phyloP scores from a whole-genome alignment of 1,140 invertebrate genomes.

The Dendrolimus kikuchii region DNA sequence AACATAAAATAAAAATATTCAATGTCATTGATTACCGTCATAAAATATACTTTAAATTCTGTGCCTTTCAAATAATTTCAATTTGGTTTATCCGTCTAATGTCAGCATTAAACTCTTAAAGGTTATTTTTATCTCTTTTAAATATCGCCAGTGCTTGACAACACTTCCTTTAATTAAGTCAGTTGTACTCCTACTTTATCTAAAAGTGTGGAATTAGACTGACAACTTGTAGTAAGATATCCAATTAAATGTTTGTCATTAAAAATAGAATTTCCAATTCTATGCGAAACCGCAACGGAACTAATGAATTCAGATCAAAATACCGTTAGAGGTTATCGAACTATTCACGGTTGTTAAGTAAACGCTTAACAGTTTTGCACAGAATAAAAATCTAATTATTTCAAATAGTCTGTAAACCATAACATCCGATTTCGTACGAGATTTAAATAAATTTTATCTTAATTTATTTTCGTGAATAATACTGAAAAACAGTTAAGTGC shows the following conservation, averaged over 20 bases:
- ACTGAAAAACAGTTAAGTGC: not conserved
- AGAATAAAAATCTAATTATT: constrained; percentile 10
- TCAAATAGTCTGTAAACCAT: constrained; percentile 6
- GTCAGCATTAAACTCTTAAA: no score
- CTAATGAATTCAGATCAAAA: constrained; percentile 45
- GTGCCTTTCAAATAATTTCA: no score
- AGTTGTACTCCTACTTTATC: no score
- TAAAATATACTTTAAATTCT: not conserved
- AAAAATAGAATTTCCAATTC: constrained; percentile 3
- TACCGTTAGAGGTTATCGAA: constrained; percentile 59
- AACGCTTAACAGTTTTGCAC: constrained; percentile 27
- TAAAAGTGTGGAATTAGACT: no score
- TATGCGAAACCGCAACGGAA: constrained; percentile 6
- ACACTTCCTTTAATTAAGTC: no score
- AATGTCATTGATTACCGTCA: not conserved
- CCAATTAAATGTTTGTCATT: not conserved
- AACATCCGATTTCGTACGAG: no score
- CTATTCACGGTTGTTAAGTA: constrained; percentile 32
- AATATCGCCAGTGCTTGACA: no score
- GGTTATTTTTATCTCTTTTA: no score
- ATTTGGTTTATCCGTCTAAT: no score
- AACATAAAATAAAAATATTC: no score
- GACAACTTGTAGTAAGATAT: no score
- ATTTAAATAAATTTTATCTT: not conserved
- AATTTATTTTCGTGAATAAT: not conserved